Percentiles rank a stretch among this genome's conserved stretches.
phyloP scores from a whole-genome alignment of 2,113 vertebrate genomes.

The Scomber scombrus region DNA sequence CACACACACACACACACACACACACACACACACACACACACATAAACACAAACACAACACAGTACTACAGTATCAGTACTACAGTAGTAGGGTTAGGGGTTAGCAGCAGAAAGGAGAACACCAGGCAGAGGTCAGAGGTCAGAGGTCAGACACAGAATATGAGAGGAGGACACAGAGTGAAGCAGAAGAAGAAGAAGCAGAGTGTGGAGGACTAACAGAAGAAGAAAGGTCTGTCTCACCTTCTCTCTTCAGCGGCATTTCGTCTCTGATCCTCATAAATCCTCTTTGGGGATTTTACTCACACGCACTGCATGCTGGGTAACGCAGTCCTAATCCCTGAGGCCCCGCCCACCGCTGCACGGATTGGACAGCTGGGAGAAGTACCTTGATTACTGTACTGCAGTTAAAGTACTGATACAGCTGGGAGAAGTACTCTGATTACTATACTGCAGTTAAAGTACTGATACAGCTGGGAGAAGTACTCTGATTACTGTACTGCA shows the following conservation, averaged over 20 bases:
- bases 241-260: conserved; percentile 80
- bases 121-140: conserved; percentile 7
- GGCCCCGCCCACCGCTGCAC: background rate
- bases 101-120: background rate
- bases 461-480: too few relatives aligned
- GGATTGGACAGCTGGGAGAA: background rate
- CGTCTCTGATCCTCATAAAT: conserved; percentile 73
- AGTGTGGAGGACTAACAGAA: background rate
- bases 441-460: too few relatives aligned
- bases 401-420: too few relatives aligned
- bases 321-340: conserved; percentile 60
- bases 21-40: background rate
- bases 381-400: background rate
- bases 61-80: too few relatives aligned
- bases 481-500: too few relatives aligned
- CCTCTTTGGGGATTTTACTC: conserved; percentile 78
- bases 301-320: conserved; percentile 67
- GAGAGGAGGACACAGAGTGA: background rate
- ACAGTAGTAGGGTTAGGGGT: background rate
- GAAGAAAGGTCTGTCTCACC: conserved; percentile 59
- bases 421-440: too few relatives aligned
- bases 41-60: background rate
- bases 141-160: fast-evolving
- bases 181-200: background rate
- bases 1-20: background rate